These are phyloP conservation scores for Calliopum simillimum DNA, from an alignment of 2,888 invertebrate species.

Conservation along the genomic window DNA sequence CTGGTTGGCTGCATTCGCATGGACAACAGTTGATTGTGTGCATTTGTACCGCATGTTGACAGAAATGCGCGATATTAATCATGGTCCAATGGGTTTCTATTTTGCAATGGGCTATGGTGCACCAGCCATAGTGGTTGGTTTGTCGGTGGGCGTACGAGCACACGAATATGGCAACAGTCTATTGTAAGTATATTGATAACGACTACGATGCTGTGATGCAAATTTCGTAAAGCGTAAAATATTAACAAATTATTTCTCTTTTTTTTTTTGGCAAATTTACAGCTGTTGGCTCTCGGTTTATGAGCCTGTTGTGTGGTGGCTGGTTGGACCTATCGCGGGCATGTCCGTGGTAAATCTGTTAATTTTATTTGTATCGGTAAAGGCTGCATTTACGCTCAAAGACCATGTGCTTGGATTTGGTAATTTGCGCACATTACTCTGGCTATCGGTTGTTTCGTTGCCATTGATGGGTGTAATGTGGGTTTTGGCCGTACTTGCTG, in stretches of 20 bases:
- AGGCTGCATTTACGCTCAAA: constrained; percentile 90
- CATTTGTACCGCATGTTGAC: constrained; percentile 94
- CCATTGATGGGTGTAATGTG: constrained; percentile 88
- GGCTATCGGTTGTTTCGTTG: constrained; percentile 87
- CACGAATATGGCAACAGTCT: constrained; percentile 95
- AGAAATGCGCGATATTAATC: constrained; percentile 96
- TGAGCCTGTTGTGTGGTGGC: constrained; percentile 94
- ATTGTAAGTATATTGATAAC: constrained; percentile 77
- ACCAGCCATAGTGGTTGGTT: constrained; percentile 90
- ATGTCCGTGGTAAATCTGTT: constrained; percentile 83
- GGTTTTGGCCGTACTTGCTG: constrained; percentile 84
- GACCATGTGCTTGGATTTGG: constrained; percentile 91
- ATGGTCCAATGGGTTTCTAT: constrained; percentile 92
- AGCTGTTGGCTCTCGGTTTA: constrained; percentile 97
- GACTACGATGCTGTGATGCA: neutral
- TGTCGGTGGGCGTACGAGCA: constrained; percentile 91
- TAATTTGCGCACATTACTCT: constrained; percentile 84
- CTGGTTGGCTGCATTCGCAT: constrained; percentile 90
- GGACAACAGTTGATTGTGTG: constrained; percentile 92
- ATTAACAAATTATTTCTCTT: neutral
- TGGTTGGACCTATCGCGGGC: constrained; percentile 89
- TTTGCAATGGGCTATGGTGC: constrained; percentile 92
- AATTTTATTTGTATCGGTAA: constrained; percentile 85
- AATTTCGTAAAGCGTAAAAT: neutral
- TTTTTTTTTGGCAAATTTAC: constrained; percentile 49